Conservation (phyloP, 2,113 vertebrate species). For the Anser cygnoides region DNA sequence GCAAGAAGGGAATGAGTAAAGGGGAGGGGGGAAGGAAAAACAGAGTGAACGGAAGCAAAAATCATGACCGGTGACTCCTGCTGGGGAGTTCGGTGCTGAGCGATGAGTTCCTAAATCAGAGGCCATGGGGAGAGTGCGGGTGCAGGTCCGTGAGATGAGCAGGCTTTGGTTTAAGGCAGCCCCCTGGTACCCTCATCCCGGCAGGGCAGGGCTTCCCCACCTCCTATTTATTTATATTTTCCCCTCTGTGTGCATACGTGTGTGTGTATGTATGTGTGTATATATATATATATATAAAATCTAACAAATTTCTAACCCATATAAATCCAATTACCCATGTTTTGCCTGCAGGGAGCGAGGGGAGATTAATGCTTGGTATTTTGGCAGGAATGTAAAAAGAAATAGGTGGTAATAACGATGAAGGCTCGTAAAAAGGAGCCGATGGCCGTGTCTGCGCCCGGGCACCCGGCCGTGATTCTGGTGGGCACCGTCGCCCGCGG, state of each 20-base stretch:
- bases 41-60: not conserved
- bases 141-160: slow-evolving; percentile 4
- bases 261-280: not conserved
- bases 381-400: slow-evolving; percentile 84
- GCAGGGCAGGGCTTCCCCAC: accelerated
- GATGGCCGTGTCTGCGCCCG: not conserved
- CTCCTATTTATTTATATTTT: not conserved
- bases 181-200: not conserved
- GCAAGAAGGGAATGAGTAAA: not conserved
- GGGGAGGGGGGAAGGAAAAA: not conserved
- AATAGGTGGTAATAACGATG: slow-evolving; percentile 82
- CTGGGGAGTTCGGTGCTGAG: not conserved
- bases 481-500: not conserved
- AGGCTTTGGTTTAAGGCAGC: not conserved
- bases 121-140: not conserved
- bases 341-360: slow-evolving; percentile 80
- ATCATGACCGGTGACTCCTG: accelerated
- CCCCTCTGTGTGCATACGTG: not conserved
- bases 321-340: slow-evolving; percentile 86
- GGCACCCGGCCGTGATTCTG: slow-evolving; percentile 47
- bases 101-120: slow-evolving; percentile 38
- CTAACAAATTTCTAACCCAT: slow-evolving; percentile 83
- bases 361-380: slow-evolving; percentile 85
- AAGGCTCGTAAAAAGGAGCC: slow-evolving; percentile 73
- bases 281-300: not conserved